Evolutionary conservation across 2,113 vertebrate species (phyloP), one percentile per base, ranked within the genome.

Genomic region (Pelecanus crispus): DNA sequence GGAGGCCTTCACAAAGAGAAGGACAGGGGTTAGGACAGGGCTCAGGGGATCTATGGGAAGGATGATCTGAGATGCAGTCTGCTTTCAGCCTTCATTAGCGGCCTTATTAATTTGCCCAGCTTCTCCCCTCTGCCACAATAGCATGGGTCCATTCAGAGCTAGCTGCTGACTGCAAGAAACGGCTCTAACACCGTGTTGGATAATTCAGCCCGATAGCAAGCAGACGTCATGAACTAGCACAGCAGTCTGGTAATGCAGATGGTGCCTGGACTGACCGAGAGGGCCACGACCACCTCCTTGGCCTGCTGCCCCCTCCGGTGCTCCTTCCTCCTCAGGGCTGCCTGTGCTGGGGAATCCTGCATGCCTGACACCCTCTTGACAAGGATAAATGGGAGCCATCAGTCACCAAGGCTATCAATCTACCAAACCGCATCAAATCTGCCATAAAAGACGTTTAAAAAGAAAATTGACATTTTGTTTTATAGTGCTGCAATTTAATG

Each of bases 401-500:
- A 92, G 25, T 96, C 90, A 90, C 42, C 36, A 24, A 40, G 45
- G 36, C 91, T 9, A 82, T 97, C 95, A 96, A 96, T 95, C 97
- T 94, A 91, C 87, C 93, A 80, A 45, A 73, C 63, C 3, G 29
- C 90, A 96, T 95, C 95, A 94, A 67, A 91, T 83, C 82, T 85
- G 83, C 88, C 83, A 81, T 87, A 88, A 95, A 96, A 94, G 92
- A 91, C 21, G 15, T 95, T 97, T 94, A 55, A 85, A 94, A 96
- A 82, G 96, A 95, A 97, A 97, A 96, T 74, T 96, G 97, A 92
- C 89, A 80, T 93, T 96, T 89, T 94, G 87, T 61, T 96, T 96
- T 95, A 95, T 82, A n/a, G 96, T 2, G 0, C 59, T 17, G 63
- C 82, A 68, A 12, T 95, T 95, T 92, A 94, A 95, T 20, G 2